A percentile compares a stretch with the other conserved stretches of the same genome.
Evolutionary conservation across 1,140 invertebrate species (phyloP).

Genomic region (Pygmarrhopalites habei): DNA sequence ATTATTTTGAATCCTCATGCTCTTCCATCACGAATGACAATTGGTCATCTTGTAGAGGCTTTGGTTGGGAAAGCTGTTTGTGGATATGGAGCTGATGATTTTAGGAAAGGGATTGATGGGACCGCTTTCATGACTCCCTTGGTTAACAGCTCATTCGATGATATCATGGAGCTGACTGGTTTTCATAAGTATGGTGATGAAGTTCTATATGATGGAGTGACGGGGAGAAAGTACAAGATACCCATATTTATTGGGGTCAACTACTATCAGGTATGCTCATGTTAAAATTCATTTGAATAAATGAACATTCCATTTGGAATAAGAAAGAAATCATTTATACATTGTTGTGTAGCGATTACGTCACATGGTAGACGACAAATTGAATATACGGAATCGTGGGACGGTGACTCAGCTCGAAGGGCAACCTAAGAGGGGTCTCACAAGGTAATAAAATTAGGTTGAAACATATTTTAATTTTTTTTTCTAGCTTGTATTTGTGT

Average conservation of each 20-base stretch:
- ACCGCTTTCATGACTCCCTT: conserved; percentile 88
- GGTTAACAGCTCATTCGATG: not conserved
- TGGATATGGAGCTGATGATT: conserved; percentile 84
- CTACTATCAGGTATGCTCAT: conserved; percentile 66
- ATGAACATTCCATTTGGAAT: no score
- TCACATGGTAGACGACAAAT: conserved; percentile 99
- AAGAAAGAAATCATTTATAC: not conserved
- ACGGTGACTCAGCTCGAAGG: conserved; percentile 93
- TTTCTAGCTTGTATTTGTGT: no score
- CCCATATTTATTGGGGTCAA: conserved; percentile 89
- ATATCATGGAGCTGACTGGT: conserved; percentile 3
- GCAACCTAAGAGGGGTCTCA: conserved; percentile 97
- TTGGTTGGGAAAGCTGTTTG: conserved; percentile 83
- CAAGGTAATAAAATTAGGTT: no score
- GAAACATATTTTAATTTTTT: no score
- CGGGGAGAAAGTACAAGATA: conserved; percentile 90
- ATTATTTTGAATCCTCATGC: conserved; percentile 99
- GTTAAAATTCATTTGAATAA: conserved; percentile 1
- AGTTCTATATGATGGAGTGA: conserved; percentile 95
- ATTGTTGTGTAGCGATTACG: conserved; percentile 61
- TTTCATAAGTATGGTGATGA: conserved; percentile 53
- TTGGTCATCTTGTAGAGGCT: conserved; percentile 99
- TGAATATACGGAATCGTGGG: conserved; percentile 91
- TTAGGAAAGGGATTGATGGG: conserved; percentile 56
- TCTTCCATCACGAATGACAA: conserved; percentile 99